Evolutionary conservation across 2,797 vertebrate species (phyloP).

Genomic region (Meriones psammophilus): DNA sequence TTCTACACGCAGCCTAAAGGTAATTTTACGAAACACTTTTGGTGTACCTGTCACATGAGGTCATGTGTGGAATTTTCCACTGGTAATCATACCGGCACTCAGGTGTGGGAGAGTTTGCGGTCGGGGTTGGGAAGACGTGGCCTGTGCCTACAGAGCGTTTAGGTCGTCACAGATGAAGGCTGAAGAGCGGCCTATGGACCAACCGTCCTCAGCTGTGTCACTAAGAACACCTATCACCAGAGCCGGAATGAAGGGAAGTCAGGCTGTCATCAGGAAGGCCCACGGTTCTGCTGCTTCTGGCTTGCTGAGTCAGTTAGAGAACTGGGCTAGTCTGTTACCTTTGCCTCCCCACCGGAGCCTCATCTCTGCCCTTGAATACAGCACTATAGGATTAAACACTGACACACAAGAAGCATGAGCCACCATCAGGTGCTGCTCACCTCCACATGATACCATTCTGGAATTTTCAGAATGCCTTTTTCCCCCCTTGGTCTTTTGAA

Average conservation of each 20-base stretch:
- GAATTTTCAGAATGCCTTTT: not conserved
- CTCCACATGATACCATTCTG: not conserved
- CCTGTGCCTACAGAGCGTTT: not conserved
- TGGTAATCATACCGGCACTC: not conserved
- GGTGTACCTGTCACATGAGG: not conserved
- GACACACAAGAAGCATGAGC: not conserved
- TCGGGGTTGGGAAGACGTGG: not conserved
- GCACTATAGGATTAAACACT: not conserved
- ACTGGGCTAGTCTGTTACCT: not conserved
- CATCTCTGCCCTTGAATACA: not conserved
- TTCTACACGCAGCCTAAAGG: not conserved
- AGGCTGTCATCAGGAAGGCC: not conserved
- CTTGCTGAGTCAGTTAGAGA: not conserved
- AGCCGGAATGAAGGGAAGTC: not conserved
- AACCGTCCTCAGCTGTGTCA: not conserved
- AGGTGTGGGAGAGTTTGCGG: not conserved
- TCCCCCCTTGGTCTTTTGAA: too few species aligned
- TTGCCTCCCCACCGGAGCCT: not conserved
- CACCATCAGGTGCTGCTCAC: too few species aligned
- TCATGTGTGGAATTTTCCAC: not conserved
- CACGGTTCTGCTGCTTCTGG: not conserved
- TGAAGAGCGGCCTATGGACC: not conserved
- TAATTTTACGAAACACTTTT: not conserved
- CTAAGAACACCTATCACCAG: not conserved
- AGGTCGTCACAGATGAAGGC: not conserved